A percentile compares a stretch with the other conserved stretches of the same genome.
These are phyloP conservation scores for Saxicola maurus DNA, from an alignment of 2,797 vertebrate genomes.

Conservation along the genomic window DNA sequence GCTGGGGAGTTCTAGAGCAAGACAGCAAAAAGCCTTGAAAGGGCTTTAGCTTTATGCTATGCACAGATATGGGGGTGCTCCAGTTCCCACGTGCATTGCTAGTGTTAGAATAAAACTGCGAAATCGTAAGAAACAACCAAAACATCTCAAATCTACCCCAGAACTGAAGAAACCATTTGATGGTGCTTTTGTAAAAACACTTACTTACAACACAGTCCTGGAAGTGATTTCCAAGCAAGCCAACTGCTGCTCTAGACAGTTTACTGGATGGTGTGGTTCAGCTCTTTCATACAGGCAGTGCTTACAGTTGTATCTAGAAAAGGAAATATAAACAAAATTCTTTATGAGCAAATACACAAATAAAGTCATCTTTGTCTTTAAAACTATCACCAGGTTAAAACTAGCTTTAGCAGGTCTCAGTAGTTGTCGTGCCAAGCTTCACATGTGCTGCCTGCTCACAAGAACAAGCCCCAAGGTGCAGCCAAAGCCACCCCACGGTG, in stretches of 20 bases:
- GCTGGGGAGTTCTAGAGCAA: not conserved
- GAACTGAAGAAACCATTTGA: not conserved
- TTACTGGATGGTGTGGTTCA: constrained; percentile 23
- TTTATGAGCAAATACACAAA: not conserved
- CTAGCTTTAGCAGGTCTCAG: not conserved
- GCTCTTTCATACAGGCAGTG: constrained; percentile 42
- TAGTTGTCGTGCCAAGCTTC: not conserved
- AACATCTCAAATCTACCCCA: not conserved
- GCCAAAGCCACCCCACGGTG: not conserved
- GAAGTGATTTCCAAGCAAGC: constrained; percentile 4
- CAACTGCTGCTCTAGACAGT: not conserved
- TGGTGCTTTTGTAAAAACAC: constrained; percentile 11
- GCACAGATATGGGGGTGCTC: not conserved
- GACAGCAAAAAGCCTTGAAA: not conserved
- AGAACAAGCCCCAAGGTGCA: not conserved
- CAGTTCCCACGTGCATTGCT: not conserved
- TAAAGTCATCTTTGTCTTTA: not conserved
- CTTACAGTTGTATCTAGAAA: constrained; percentile 40
- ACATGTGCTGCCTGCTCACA: not conserved
- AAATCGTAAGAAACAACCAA: not conserved
- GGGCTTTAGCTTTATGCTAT: not conserved
- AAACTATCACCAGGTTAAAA: not conserved
- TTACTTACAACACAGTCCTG: not conserved
- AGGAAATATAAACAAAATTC: constrained; percentile 22
- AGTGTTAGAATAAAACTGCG: not conserved